These are phyloP conservation scores for Staurois parvus DNA, from an alignment of 2,797 vertebrate species.

Conservation along the genomic window DNA sequence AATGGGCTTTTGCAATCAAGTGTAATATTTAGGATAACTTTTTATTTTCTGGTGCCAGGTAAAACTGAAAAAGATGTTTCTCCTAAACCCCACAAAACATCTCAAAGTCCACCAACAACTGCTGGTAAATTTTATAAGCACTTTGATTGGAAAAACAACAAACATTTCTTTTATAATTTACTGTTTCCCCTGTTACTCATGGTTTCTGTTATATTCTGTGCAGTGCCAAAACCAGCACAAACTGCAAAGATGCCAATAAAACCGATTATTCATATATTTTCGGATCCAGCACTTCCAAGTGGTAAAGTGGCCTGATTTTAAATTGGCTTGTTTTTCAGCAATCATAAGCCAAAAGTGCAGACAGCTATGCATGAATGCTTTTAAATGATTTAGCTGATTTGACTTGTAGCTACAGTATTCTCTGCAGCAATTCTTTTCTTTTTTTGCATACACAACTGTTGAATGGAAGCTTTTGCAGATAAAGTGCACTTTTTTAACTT, in stretches of 20 bases:
- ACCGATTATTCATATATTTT: conserved; percentile 72
- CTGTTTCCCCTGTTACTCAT: conserved; percentile 4
- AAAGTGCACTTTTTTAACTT: background rate
- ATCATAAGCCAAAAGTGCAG: background rate
- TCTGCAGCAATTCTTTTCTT: background rate
- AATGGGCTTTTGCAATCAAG: background rate
- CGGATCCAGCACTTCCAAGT: conserved; percentile 67
- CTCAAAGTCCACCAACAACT: conserved; percentile 36
- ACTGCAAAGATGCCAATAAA: conserved; percentile 68
- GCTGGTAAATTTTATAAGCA: conserved; percentile 42
- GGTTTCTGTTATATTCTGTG: conserved; percentile 25
- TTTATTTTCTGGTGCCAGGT: conserved; percentile 47
- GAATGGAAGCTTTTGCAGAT: background rate
- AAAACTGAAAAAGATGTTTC: conserved; percentile 34
- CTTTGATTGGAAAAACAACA: background rate
- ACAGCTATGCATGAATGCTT: background rate
- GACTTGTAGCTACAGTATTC: background rate
- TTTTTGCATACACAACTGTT: background rate
- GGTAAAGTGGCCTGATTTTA: conserved; percentile 63
- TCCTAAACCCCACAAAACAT: conserved; percentile 35
- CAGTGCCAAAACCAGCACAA: conserved; percentile 23
- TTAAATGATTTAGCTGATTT: background rate
- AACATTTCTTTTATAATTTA: conserved; percentile 7
- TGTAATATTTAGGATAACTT: conserved; percentile 6
- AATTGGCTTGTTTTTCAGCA: conserved; percentile 22